Base-by-base conservation (phyloP, 2,888 invertebrate genomes). In the Agonopterix subpropinquella region DNA sequence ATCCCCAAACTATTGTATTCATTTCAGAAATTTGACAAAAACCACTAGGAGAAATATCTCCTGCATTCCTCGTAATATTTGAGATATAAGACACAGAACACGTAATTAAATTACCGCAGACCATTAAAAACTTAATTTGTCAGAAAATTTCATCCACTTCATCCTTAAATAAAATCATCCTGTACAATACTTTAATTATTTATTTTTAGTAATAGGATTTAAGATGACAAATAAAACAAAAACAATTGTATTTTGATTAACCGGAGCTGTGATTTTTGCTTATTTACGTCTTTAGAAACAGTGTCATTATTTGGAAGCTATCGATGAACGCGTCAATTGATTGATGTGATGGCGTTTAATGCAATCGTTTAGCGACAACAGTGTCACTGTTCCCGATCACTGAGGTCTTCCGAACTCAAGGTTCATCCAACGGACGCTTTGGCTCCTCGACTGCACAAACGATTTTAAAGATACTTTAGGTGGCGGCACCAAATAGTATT, bases 231-330 rank as follows among this genome's bases (percentile, higher is more conserved):
- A 78, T 68, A 72, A 80, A 81, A 80, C 77, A 79, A 81, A 86
- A 82, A 71, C 62, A 73, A 80, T 79, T 79, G 77, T 80, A 83
- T 79, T 80, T 86, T 86, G 84, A 85, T 78, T 81, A 86, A 84
- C 84, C 80, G 83, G 87, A 87, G 88, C 88, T 88, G 88, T 88
- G 88, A 88, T 88, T 88, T 84, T 86, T 85, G 81, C 80, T 82
- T 83, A 82, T 75, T 74, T 84, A 72, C 77, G 66, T 77, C 72
- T 80, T 36, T 45, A 60, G 54, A 63, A 58, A 55, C 61, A 59
- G 58, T 57, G 59, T 57, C 57, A 56, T 45, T 47, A 10, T 36
- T 43, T 44, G 43, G 37, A 43, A 45, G 37, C 28, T 28, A 28
- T 28, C 28, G 28, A 28, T 5, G 7, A 28, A 28, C 28, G 28